These are phyloP conservation scores for Onychostruthus taczanowskii DNA, from an alignment of 2,113 vertebrate genomes.

Conservation along the genomic window DNA sequence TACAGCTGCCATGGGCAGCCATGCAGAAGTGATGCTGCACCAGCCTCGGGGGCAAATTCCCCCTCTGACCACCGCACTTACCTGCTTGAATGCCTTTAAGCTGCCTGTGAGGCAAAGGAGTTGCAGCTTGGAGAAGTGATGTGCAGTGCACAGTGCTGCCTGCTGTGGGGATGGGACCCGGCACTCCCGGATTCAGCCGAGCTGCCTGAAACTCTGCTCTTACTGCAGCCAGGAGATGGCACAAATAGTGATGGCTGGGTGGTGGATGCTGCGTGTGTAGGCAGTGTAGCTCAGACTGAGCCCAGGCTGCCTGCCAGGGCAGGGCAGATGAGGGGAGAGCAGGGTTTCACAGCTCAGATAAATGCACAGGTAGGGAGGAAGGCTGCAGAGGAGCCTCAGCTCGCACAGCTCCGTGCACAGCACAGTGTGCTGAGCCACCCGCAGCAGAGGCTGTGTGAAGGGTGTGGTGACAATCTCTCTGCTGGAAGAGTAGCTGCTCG, in stretches of 20 bases:
- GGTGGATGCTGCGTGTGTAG: not conserved
- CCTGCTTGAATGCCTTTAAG: not conserved
- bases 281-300: not conserved
- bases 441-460: rapidly evolving
- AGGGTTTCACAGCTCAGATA: not conserved
- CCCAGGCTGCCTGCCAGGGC: not conserved
- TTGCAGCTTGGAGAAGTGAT: not conserved
- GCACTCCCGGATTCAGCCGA: rapidly evolving
- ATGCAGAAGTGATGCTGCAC: not conserved
- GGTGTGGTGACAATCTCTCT: not conserved
- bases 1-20: not conserved
- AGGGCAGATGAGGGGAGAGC: not conserved
- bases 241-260: not conserved
- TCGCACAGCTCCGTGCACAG: rapidly evolving
- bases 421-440: not conserved
- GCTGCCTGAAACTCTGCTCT: not conserved
- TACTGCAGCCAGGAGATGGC: not conserved
- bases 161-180: not conserved
- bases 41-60: not conserved
- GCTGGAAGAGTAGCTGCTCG: not conserved
- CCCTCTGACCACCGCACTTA: not conserved
- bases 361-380: not conserved
- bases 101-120: not conserved
- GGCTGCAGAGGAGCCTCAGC: not conserved
- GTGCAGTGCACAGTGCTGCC: rapidly evolving